phyloP scores from a whole-genome alignment of 2,888 invertebrate species.

The Phyllotreta cruciferae region DNA sequence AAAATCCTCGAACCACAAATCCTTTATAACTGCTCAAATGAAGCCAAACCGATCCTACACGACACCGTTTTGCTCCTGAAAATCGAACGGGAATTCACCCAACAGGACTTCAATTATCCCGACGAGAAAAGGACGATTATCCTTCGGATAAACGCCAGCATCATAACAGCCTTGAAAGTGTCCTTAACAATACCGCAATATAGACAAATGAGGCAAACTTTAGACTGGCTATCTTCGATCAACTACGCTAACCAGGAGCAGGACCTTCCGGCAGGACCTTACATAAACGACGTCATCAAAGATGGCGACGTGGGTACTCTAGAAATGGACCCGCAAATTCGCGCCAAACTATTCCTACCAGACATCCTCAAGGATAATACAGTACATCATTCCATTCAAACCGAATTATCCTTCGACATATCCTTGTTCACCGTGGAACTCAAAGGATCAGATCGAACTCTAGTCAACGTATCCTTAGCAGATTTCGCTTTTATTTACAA shows the following conservation, averaged over 20 bases:
- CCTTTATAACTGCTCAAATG: constrained; percentile 75
- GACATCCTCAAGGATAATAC: too few species aligned
- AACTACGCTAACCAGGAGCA: constrained; percentile 52
- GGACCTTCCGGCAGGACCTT: too few species aligned
- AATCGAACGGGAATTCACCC: constrained; percentile 52
- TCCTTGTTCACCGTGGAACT: constrained; percentile 79
- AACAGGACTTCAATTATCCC: constrained; percentile 13
- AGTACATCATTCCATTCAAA: constrained; percentile 23
- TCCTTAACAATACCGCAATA: constrained; percentile 87
- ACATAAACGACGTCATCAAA: constrained; percentile 49
- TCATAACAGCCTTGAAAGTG: constrained; percentile 85
- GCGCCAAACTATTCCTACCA: constrained; percentile 55
- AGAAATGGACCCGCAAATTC: constrained; percentile 69
- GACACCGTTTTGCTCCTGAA: constrained; percentile 82
- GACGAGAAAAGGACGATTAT: constrained; percentile 39
- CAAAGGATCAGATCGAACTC: constrained; percentile 73
- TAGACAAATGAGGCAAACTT: constrained; percentile 84
- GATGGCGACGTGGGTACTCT: constrained; percentile 63
- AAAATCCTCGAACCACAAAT: constrained; percentile 62
- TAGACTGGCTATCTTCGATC: constrained; percentile 59
- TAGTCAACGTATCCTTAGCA: constrained; percentile 85
- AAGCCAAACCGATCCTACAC: constrained; percentile 87
- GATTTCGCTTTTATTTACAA: constrained; percentile 82
- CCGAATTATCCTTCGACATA: constrained; percentile 72
- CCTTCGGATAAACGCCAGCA: constrained; percentile 73